Percentiles rank a stretch among this genome's conserved stretches.
These are phyloP conservation scores for Arizona elegans DNA, from an alignment of 2,113 vertebrate genomes.

Conservation along the genomic window DNA sequence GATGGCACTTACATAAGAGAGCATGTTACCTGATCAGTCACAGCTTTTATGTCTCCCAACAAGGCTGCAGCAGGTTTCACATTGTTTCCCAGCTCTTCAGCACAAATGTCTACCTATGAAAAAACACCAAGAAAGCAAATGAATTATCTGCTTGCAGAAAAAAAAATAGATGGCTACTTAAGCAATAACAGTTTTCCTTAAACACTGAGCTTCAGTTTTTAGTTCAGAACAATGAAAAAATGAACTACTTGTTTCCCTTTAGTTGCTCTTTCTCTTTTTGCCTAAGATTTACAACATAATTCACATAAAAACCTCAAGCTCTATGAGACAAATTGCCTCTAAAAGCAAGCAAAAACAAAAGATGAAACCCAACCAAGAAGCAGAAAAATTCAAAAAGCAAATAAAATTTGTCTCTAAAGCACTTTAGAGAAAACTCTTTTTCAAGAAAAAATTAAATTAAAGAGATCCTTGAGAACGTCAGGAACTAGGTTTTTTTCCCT, in stretches of 20 bases:
- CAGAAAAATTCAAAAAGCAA: not conserved
- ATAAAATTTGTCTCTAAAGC: not conserved
- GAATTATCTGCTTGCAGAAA: not conserved
- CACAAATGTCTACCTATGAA: slow-evolving; percentile 88
- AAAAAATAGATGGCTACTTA: not conserved
- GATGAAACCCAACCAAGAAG: not conserved
- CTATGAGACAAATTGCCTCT: not conserved
- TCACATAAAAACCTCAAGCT: not conserved
- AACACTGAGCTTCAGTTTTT: not conserved
- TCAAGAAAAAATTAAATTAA: not conserved
- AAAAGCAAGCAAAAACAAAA: not conserved
- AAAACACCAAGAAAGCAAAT: not conserved
- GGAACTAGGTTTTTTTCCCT: not conserved
- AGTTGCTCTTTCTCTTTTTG: not conserved
- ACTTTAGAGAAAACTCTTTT: not conserved
- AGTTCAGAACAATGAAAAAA: not conserved
- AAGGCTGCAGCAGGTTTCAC: slow-evolving; percentile 82
- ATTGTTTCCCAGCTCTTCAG: slow-evolving; percentile 97
- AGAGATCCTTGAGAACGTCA: not conserved
- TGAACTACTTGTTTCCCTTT: not conserved
- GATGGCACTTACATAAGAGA: slow-evolving; percentile 17
- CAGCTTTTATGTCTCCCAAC: slow-evolving; percentile 83
- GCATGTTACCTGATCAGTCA: slow-evolving; percentile 81
- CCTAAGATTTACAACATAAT: not conserved
- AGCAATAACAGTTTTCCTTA: not conserved